phyloP scores from a whole-genome alignment of 2,797 vertebrate genomes.

The Phrynocephalus forsythii region DNA sequence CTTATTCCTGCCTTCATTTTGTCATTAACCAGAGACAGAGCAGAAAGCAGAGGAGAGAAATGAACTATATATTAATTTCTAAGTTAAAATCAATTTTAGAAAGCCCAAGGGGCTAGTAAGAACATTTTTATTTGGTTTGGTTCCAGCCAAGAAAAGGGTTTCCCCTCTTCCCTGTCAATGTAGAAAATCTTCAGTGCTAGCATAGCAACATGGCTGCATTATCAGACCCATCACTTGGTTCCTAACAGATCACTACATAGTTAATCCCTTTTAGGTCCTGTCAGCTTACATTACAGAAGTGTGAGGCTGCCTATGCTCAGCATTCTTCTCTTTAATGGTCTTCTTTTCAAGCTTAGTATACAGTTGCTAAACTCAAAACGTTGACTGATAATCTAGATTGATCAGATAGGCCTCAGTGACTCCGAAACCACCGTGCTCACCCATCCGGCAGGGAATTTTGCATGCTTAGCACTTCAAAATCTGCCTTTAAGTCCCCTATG shows the following conservation, averaged over 20 bases:
- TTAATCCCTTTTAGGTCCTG: not conserved
- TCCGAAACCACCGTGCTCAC: not conserved
- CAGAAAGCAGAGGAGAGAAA: not conserved
- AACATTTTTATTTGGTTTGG: not conserved
- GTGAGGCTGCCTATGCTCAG: not conserved
- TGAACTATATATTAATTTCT: not conserved
- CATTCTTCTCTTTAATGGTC: not conserved
- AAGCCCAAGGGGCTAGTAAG: slow-evolving; percentile 33
- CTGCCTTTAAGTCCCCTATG: not conserved
- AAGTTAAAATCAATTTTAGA: slow-evolving; percentile 28
- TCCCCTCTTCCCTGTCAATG: too few relatives aligned
- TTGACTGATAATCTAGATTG: not conserved
- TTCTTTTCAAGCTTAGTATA: not conserved
- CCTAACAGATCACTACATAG: slow-evolving; percentile 9
- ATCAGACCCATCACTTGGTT: slow-evolving; percentile 9
- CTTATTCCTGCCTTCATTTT: slow-evolving; percentile 47
- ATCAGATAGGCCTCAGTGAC: not conserved
- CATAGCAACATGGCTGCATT: slow-evolving; percentile 8
- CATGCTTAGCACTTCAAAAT: not conserved
- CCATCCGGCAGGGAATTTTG: not conserved
- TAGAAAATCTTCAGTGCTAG: not conserved
- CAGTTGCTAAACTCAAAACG: not conserved
- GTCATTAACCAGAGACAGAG: slow-evolving; percentile 29
- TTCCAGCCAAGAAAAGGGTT: slow-evolving; percentile 34
- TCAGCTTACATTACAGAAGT: not conserved